Evolutionary conservation across 2,888 invertebrate genomes (phyloP).

Genomic region (Cryptus viduatorius): DNA sequence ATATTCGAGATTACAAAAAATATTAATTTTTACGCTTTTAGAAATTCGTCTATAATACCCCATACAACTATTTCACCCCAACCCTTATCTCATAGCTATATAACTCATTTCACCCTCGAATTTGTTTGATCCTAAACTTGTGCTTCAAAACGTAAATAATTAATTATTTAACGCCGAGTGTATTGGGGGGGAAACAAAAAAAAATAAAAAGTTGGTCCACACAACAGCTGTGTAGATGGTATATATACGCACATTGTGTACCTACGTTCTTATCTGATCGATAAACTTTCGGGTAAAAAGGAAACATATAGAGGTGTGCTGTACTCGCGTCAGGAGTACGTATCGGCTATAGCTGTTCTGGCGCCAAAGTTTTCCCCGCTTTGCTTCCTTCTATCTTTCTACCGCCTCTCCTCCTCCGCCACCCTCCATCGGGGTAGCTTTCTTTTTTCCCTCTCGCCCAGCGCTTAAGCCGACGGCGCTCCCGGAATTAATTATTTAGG

Average conservation of each 20-base stretch:
- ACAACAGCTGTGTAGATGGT: constrained; percentile 71
- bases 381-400: constrained; percentile 48
- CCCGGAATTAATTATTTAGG: constrained; percentile 85
- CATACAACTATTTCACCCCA: not conserved
- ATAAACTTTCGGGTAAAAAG: constrained; percentile 58
- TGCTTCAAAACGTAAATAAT: constrained; percentile 41
- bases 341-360: constrained; percentile 51
- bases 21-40: not conserved
- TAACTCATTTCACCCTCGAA: constrained; percentile 10
- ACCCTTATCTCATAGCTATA: not conserved
- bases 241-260: constrained; percentile 17
- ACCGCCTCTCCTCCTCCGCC: constrained; percentile 27
- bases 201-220: constrained; percentile 54
- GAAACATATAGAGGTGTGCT: constrained; percentile 26
- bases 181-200: constrained; percentile 20
- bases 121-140: constrained; percentile 17
- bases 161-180: constrained; percentile 48
- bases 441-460: constrained; percentile 72
- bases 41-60: not conserved
- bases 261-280: constrained; percentile 57
- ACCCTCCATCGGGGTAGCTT: constrained; percentile 26
- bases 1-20: not conserved
- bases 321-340: constrained; percentile 30
- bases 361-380: constrained; percentile 67
- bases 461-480: constrained; percentile 83